These are phyloP conservation scores for Thryonomys swinderianus DNA, from an alignment of 2,113 vertebrate species.

Conservation along the genomic window DNA sequence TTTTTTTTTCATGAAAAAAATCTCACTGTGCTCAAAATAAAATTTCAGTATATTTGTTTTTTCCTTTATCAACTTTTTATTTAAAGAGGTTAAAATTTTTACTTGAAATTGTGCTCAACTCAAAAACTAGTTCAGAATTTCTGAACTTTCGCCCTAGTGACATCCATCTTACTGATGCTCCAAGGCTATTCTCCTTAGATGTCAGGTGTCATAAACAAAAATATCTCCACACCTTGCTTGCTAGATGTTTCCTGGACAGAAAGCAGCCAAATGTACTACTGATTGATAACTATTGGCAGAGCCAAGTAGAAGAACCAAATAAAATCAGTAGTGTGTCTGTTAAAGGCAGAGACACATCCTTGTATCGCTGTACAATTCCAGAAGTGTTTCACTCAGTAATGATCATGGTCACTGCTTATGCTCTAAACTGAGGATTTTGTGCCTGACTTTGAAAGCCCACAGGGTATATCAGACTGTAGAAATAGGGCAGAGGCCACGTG, in stretches of 20 bases:
- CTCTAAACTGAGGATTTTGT: slow-evolving; percentile 12
- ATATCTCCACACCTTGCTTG: not conserved
- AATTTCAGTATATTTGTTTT: not conserved
- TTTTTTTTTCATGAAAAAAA: not conserved
- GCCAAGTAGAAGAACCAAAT: not conserved
- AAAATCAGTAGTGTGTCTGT: not conserved
- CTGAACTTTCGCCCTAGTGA: not conserved
- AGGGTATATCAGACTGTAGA: not conserved
- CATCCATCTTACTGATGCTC: fast-evolving
- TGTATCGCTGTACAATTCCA: not conserved
- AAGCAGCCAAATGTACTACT: not conserved
- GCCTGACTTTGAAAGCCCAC: slow-evolving; percentile 29
- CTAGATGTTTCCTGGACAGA: not conserved
- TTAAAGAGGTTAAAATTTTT: not conserved
- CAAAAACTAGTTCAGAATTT: not conserved
- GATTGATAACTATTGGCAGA: not conserved
- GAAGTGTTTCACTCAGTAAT: not conserved
- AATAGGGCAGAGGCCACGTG: not conserved
- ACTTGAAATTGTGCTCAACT: not conserved
- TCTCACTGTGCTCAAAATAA: not conserved
- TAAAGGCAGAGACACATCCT: not conserved
- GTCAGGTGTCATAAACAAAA: not conserved
- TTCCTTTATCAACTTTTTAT: not conserved
- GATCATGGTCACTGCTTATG: not conserved
- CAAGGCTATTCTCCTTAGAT: not conserved